Conservation (phyloP, 2,797 vertebrate genomes). For the Phoeniculus purpureus region DNA sequence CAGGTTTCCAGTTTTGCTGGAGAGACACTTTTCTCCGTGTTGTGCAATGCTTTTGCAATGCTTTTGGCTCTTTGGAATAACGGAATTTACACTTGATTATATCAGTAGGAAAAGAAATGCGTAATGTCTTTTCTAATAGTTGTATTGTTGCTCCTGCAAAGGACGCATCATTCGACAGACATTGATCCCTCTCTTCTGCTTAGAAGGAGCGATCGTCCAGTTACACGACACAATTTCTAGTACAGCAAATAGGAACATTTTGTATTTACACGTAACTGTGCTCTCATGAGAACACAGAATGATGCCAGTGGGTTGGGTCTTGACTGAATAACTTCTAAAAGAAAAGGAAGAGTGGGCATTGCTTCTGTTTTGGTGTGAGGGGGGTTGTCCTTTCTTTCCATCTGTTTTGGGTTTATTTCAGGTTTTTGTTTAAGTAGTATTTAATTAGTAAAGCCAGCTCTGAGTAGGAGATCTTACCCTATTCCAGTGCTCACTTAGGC, state of each 20-base stretch:
- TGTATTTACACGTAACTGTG: neutral
- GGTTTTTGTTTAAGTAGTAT: neutral
- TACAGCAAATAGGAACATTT: neutral
- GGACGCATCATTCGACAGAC: conserved; percentile 27
- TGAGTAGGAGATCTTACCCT: neutral
- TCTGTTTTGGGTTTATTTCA: neutral
- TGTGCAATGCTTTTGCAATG: conserved; percentile 10
- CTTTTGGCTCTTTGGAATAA: conserved; percentile 25
- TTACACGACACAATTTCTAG: conserved; percentile 13
- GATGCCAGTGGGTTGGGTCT: neutral
- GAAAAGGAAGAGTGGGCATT: neutral
- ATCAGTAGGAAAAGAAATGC: neutral
- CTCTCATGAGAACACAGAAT: conserved; percentile 3
- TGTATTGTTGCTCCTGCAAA: neutral
- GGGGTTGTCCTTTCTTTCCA: no score
- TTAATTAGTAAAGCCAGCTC: neutral
- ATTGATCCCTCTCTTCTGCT: conserved; percentile 32
- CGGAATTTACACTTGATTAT: neutral
- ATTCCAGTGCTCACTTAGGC: neutral
- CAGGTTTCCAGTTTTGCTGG: conserved; percentile 29
- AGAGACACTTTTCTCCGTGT: conserved; percentile 21
- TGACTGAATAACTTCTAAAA: neutral
- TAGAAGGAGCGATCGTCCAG: neutral
- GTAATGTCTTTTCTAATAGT: neutral
- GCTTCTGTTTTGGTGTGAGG: neutral